phyloP scores from a whole-genome alignment of 1,140 invertebrate species.

The Apocrypta bakeri region DNA sequence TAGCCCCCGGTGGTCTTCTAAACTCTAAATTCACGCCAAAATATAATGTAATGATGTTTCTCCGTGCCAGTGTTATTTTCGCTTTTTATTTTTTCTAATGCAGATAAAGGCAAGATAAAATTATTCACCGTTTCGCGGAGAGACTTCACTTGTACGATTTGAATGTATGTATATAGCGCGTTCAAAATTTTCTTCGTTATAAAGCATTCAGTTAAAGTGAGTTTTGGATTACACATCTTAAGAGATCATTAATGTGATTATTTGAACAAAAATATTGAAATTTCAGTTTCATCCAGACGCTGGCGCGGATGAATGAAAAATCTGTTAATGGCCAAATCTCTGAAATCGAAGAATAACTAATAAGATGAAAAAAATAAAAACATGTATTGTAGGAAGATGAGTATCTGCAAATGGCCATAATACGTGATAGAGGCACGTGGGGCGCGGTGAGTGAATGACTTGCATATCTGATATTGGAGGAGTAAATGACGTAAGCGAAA shows the following conservation, averaged over 20 bases:
- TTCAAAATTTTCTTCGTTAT: background rate
- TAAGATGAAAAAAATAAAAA: background rate
- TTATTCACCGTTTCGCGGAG: background rate
- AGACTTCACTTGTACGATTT: conserved; percentile 17
- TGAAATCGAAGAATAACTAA: conserved; percentile 22
- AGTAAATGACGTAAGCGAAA: conserved; percentile 28
- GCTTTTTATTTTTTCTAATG: background rate
- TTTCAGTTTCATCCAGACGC: conserved; percentile 42
- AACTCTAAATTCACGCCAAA: conserved; percentile 14
- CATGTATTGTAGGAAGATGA: background rate
- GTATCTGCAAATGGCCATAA: conserved; percentile 61
- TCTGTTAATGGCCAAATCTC: background rate
- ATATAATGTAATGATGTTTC: conserved; percentile 41
- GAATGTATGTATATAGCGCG: conserved; percentile 12
- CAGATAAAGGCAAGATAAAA: background rate
- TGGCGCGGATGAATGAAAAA: conserved; percentile 42
- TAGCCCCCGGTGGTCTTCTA: conserved; percentile 4
- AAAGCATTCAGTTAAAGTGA: too few relatives aligned
- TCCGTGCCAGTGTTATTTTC: conserved; percentile 32
- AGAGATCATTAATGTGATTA: too few relatives aligned
- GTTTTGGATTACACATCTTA: too few relatives aligned
- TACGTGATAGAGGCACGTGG: conserved; percentile 54
- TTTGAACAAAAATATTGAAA: conserved; percentile 12
- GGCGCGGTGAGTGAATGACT: conserved; percentile 29
- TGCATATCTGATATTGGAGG: conserved; percentile 2